These are phyloP conservation scores for Eubasilissa splendida DNA, from an alignment of 2,888 invertebrate genomes.

Conservation along the genomic window DNA sequence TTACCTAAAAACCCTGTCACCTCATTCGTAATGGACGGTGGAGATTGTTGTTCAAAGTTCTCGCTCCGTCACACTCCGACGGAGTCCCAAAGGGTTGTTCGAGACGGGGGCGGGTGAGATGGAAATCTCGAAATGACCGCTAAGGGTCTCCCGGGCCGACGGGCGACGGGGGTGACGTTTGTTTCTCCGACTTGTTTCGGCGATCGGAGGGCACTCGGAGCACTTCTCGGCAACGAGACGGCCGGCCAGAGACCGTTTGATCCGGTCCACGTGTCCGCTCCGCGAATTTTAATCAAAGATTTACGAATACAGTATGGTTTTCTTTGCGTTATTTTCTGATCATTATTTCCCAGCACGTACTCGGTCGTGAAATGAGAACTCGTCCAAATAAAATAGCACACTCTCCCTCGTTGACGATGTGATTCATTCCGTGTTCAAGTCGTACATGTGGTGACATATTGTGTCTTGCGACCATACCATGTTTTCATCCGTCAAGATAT, in stretches of 20 bases:
- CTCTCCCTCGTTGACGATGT: slow-evolving; percentile 22
- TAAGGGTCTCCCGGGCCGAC: slow-evolving; percentile 27
- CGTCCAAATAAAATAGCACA: slow-evolving; percentile 36
- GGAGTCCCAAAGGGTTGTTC: slow-evolving; percentile 23
- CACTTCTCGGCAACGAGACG: slow-evolving; percentile 1
- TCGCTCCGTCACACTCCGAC: slow-evolving; percentile 16
- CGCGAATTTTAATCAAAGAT: slow-evolving; percentile 48
- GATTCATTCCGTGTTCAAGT: slow-evolving; percentile 19
- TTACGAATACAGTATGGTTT: slow-evolving; percentile 20
- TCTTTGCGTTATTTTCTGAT: slow-evolving; percentile 29
- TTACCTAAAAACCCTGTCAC: background rate
- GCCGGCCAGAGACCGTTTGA: slow-evolving; percentile 16
- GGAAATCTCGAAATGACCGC: slow-evolving; percentile 42
- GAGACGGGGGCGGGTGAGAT: slow-evolving; percentile 21
- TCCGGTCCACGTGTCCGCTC: slow-evolving; percentile 2
- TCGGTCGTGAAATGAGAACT: slow-evolving; percentile 29
- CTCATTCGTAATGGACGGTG: slow-evolving; percentile 13
- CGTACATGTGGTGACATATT: slow-evolving; percentile 4
- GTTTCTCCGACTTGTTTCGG: slow-evolving; percentile 20
- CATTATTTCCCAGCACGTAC: slow-evolving; percentile 43
- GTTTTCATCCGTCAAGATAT: background rate
- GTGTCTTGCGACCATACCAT: background rate
- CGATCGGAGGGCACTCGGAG: slow-evolving; percentile 12
- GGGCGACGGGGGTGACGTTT: background rate
- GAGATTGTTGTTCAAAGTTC: slow-evolving; percentile 19